A percentile compares a stretch with the other conserved stretches of the same genome.
Conservation (phyloP, 1,140 invertebrate genomes). For the Varroa destructor region DNA sequence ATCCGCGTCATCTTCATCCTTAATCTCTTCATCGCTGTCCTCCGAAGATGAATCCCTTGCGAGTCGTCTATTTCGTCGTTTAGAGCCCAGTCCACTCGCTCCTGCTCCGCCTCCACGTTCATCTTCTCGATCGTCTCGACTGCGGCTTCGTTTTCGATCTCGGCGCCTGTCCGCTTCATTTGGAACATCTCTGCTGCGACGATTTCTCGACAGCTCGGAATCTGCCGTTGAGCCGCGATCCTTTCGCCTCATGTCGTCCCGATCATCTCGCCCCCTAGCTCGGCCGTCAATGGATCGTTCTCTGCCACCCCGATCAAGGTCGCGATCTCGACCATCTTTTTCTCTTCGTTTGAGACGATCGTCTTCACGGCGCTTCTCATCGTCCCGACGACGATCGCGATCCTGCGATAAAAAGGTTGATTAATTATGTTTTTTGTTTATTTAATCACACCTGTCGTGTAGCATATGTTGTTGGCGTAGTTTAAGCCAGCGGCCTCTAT, state of each 20-base stretch:
- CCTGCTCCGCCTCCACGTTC: background rate
- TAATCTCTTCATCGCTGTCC: conserved; percentile 28
- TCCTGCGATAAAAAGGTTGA: background rate
- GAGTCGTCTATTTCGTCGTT: conserved; percentile 8
- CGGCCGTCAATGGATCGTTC: no score
- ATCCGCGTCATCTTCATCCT: conserved; percentile 48
- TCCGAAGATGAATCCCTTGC: conserved; percentile 26
- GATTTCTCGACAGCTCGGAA: no score
- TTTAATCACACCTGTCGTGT: no score
- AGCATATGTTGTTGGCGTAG: no score
- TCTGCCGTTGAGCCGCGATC: no score
- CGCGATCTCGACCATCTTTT: no score
- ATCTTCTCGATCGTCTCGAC: conserved; percentile 2
- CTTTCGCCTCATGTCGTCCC: no score
- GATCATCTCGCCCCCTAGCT: no score
- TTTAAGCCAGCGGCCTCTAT: no score
- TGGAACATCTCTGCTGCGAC: no score
- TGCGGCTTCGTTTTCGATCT: conserved; percentile 6
- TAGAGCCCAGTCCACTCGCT: background rate
- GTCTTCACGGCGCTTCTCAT: background rate
- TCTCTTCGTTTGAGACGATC: background rate
- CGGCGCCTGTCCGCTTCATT: background rate
- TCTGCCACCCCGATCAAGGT: no score
- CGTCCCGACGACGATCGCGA: conserved; percentile 11
- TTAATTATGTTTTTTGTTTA: no score